Evolutionary conservation across 2,888 invertebrate genomes (phyloP), one percentile per base, ranked within the genome.

Genomic region (Leptinotarsa haldemani): DNA sequence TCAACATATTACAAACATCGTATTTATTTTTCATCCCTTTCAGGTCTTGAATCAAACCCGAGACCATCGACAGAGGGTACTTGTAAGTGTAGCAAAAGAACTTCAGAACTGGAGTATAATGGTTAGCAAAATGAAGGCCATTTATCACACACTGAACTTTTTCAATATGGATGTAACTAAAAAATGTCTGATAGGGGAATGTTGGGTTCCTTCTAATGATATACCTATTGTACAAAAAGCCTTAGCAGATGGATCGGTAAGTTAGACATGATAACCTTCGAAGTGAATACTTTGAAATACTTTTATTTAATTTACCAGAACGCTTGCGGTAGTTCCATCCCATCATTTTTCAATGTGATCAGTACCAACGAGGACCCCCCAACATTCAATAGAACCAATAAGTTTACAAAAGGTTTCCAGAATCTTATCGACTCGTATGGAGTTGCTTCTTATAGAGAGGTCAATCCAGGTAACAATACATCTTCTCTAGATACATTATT

Each of bases 31-130:
- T 40, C 40, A 40, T 40, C 5, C 30, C n/a, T 22, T 50, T 22
- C 52, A 94, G 93, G 95, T 96, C 4, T 86, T 97, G 80, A 94
- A 94, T 82, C 95, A 96, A 89, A 96, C 96, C 0, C 93, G 94
- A 85, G 95, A 97, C 83, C 97, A 97, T 86, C 90, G 96, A 67
- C 94, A 95, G 80, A 88, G 96, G 16, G 95, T 97, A 0, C 88
- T 97, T 50, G 91, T 94, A 0, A 94, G 94, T 79, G 96, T 96
- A 1, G 95, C 96, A 1, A 93, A 95, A 81, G 95, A 96, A 86
- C 90, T 97, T 80, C 94, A 95, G 83, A 94, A 94, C 70, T 97
- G 97, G 97, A 92, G 93, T 87, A 92, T 95, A 58, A 93, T 94
- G 90, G 93, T 94, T 22, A 89, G 91, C 61, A 94, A 94, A 86